Percentiles rank a stretch among this genome's conserved stretches.
These are phyloP conservation scores for Aphodius sticticus DNA, from an alignment of 2,888 invertebrate species.

Conservation along the genomic window DNA sequence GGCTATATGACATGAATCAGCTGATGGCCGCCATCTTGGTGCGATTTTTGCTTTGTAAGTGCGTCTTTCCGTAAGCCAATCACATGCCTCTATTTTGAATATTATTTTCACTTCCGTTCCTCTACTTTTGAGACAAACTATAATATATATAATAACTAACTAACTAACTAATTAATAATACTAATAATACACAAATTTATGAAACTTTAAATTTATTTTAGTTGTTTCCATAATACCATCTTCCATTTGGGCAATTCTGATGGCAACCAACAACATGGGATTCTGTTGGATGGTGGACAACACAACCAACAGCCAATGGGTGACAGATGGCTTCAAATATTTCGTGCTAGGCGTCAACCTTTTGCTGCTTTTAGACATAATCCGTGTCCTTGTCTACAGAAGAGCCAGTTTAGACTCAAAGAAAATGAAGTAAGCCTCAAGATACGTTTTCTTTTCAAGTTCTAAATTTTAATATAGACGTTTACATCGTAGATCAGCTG, in stretches of 20 bases:
- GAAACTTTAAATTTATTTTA: too few relatives aligned
- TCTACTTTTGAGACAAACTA: too few relatives aligned
- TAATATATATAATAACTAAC: too few relatives aligned
- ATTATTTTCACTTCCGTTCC: too few relatives aligned
- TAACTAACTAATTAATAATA: too few relatives aligned
- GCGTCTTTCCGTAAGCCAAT: too few relatives aligned
- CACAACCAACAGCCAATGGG: conserved; percentile 66
- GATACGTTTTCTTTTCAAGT: background rate
- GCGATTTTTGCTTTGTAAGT: too few relatives aligned
- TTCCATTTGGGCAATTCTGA: conserved; percentile 64
- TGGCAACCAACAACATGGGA: conserved; percentile 62
- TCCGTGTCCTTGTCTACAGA: conserved; percentile 68
- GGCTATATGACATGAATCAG: too few relatives aligned
- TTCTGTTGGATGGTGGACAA: conserved; percentile 71
- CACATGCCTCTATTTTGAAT: too few relatives aligned
- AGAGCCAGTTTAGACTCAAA: conserved; percentile 57
- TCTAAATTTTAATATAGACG: conserved; percentile 5
- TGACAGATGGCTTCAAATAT: conserved; percentile 68
- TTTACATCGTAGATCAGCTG: conserved; percentile 63
- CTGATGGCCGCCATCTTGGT: too few relatives aligned
- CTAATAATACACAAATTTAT: too few relatives aligned
- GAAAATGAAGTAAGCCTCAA: conserved; percentile 50
- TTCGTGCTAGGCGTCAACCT: conserved; percentile 67
- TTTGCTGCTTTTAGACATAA: conserved; percentile 68
- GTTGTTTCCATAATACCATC: conserved; percentile 63